Evolutionary conservation across 2,113 vertebrate species (phyloP).

Genomic region (Aix galericulata): DNA sequence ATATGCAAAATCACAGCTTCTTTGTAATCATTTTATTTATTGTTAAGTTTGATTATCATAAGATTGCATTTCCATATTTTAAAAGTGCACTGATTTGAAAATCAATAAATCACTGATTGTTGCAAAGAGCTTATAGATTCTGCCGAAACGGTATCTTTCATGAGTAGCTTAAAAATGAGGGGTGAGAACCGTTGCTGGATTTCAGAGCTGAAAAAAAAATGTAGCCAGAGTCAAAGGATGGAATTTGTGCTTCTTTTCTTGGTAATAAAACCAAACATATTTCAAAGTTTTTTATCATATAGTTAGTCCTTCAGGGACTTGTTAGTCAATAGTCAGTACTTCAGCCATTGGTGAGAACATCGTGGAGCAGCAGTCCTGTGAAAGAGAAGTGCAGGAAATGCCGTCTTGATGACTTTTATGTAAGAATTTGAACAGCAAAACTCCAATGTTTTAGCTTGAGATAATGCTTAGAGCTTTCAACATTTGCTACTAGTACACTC

Average conservation of each 20-base stretch:
- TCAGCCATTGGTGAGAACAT: background rate
- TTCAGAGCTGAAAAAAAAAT: background rate
- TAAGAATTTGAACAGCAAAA: background rate
- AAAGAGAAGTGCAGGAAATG: background rate
- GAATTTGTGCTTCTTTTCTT: background rate
- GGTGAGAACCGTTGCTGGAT: background rate
- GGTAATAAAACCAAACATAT: rapidly evolving
- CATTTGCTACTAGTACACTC: background rate
- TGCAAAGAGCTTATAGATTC: background rate
- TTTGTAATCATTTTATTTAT: background rate
- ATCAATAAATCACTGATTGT: background rate
- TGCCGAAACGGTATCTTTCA: background rate
- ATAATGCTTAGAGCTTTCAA: background rate
- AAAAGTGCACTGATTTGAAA: background rate
- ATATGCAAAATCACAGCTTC: background rate
- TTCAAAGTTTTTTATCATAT: background rate
- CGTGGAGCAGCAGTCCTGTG: background rate
- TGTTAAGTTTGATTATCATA: background rate
- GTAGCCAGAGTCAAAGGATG: background rate
- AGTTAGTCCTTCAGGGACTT: background rate
- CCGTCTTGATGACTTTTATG: background rate
- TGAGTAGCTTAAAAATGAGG: background rate
- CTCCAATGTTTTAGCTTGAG: background rate
- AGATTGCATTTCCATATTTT: background rate
- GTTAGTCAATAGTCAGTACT: background rate